phyloP scores from a whole-genome alignment of 53 echinoderm and acorn worm genomes.

The Apostichopus leukothele region DNA sequence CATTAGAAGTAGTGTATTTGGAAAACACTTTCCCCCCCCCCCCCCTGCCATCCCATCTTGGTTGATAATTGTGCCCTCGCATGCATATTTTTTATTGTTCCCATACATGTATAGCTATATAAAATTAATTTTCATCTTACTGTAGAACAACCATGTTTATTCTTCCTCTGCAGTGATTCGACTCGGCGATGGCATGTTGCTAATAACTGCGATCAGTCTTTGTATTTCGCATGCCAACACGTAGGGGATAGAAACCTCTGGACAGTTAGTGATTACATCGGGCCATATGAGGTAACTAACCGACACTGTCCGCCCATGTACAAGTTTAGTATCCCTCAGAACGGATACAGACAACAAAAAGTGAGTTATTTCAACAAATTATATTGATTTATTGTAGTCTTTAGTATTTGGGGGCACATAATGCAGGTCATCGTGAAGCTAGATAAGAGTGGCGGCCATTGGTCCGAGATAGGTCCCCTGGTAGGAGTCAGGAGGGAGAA shows the following conservation, averaged over 20 bases:
- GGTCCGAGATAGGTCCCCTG: too few relatives aligned
- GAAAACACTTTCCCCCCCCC: too few relatives aligned
- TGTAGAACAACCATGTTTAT: not conserved
- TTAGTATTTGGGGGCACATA: too few relatives aligned
- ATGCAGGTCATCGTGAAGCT: too few relatives aligned
- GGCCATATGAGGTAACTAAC: conserved; percentile 29
- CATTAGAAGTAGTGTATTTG: too few relatives aligned
- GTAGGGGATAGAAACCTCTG: conserved; percentile 49
- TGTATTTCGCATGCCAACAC: conserved; percentile 59
- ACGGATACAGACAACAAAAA: conserved; percentile 65
- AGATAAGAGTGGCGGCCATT: too few relatives aligned
- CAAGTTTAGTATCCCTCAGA: conserved; percentile 60
- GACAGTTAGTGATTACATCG: conserved; percentile 45
- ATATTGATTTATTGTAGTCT: too few relatives aligned
- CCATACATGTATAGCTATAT: too few relatives aligned
- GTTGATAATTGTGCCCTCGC: not conserved
- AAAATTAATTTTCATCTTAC: not conserved
- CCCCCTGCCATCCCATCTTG: not conserved
- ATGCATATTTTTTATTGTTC: not conserved
- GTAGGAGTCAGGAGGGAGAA: too few relatives aligned
- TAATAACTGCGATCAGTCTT: conserved; percentile 41
- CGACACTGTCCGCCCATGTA: conserved; percentile 50
- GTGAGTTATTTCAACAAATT: not conserved
- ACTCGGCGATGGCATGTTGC: conserved; percentile 63
- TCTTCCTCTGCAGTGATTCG: not conserved